Base-by-base conservation (phyloP, 2,797 vertebrate species). In the Characodon lateralis region DNA sequence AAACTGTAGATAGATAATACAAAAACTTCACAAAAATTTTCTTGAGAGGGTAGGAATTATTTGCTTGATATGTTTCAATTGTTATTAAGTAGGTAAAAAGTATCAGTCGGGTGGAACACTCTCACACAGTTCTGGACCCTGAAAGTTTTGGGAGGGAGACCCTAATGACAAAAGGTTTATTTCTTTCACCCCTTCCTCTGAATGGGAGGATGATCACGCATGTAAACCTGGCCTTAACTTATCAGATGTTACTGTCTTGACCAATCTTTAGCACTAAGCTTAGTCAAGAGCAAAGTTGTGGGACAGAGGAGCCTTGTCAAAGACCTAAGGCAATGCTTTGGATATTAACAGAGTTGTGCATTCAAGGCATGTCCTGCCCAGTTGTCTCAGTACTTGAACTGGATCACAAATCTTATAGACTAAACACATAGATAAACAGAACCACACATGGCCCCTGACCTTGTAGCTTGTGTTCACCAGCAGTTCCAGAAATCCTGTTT, bases 341-440 rank as follows among this genome's bases (percentile, higher is more conserved):
- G 56, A 78, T 89, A 83, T 83, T 74, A 84, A 76, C 78, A 78
- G 71, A 69, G 58, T 82, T 84, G 66, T 78, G 78, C 77, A 88
- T 91, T 87, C 82, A 84, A 13, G 74, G 66, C 48, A 43, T 39
- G 80, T 84, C 61, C 71, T n/a, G 56, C 70, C 26, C 9, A 39
- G 72, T 91, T 83, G 71, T 74, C 46, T 73, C 1, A 1, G 71
- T 43, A 26, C 70, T 68, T 22, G 28, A 74, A 73, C 78, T 75
- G 53, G 82, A 84, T 85, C 83, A 85, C 78, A 85, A 77, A 50
- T 85, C 88, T 84, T 87, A 83, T 79, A 86, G 85, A 88, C 81
- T 85, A 78, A 85, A 87, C 82, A 90, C 74, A 85, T 73, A 84
- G 18, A 58, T 35, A 79, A 55, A 78, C 79, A 75, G 51, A 83